Base-by-base conservation (phyloP, 1,140 invertebrate genomes). In the Tetramorium alpestre region DNA sequence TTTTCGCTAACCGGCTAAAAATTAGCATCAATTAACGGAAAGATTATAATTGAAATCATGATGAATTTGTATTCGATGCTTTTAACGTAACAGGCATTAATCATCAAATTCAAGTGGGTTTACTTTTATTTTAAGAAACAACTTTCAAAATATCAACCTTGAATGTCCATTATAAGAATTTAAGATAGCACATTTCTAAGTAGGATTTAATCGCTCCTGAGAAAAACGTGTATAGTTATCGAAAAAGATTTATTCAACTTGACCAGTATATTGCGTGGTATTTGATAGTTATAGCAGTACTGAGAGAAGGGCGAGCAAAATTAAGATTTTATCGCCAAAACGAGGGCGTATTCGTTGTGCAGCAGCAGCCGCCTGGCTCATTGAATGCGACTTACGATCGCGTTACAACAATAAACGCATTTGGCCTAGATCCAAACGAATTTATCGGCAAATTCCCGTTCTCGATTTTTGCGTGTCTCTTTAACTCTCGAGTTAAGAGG, bases 391-490 rank as follows among this genome's bases (percentile, higher is more conserved):
- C 78, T 87, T 77, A 88, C 80, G 86, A 88, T 90, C 88, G 75
- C 67, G 86, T 87, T 85, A 69, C 65, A 60, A 78, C 89, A 86
- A 90, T 89, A 87, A 90, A 90, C 80, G 87, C 60, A 70, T 54
- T 85, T 90, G 89, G 86, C 89, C 81, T 85, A 86, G 56, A 91
- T 91, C 87, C 90, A 88, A 58, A 4, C 72, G 82, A 86, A 85
- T 82, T 91, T 90, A 91, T 91, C 73, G 72, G 70, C 80, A 77
- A 90, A 90, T 84, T 62, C 62, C 69, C 86, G 78, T 85, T 89
- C 88, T 89, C 62, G 60, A 13, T 73, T 90, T 87, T 58, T 64
- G 77, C 80, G 85, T 82, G 56, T 54, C 77, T 81, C 64, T 81
- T 56, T 70, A 69, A 54, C 47, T 47, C 8, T 5, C 65, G 86